Evolutionary conservation across 2,113 vertebrate species (phyloP), one percentile per base, ranked within the genome.

Genomic region (Odobenus rosmarus): DNA sequence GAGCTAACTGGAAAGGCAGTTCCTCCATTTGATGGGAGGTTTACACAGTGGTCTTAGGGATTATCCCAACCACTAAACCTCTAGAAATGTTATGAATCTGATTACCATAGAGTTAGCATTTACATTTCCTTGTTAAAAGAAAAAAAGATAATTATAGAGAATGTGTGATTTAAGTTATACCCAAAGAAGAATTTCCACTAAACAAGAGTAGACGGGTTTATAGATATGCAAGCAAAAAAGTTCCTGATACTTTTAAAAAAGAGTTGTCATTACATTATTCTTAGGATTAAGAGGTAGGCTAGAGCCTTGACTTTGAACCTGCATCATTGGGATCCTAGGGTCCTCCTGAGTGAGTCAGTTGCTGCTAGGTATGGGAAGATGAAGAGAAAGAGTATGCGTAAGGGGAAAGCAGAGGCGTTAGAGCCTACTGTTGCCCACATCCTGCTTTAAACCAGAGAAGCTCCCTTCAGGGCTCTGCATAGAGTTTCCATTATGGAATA

Each of bases 151-250:
- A 67, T 62, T 77, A 62, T 42, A 18, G 0, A 85, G 39, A 59
- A 36, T 51, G 3, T 89, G 15, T 90, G 13, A 51, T 80, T 92
- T 80, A 83, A 19, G n/a, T 83, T 62, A 67, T 36, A 76, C 16
- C 10, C 55, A 77, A 92, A 21, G 71, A 90, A 95, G 42, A 87
- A 80, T 80, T 64, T 71, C 24, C 26, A 39, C 39, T 93, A 95
- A 81, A 13, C 21, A 80, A 90, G 8, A 7, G 31, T 26, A 71
- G 59, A 83, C 0, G 11, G 14, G 31, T 64, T 55, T 74, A 72
- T 18, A 84, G 19, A 59, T 69, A 39, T 3, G 69, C 5, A 53
- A 77, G 53, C 59, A 96, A 80, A 90, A 51, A 55, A 81, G 7
- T 59, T 91, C 5, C 4, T 14, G n/a, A 64, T 71, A 90, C 2